Evolutionary conservation across 1,140 invertebrate species (phyloP).

Genomic region (Caenorhabditis brenneri): DNA sequence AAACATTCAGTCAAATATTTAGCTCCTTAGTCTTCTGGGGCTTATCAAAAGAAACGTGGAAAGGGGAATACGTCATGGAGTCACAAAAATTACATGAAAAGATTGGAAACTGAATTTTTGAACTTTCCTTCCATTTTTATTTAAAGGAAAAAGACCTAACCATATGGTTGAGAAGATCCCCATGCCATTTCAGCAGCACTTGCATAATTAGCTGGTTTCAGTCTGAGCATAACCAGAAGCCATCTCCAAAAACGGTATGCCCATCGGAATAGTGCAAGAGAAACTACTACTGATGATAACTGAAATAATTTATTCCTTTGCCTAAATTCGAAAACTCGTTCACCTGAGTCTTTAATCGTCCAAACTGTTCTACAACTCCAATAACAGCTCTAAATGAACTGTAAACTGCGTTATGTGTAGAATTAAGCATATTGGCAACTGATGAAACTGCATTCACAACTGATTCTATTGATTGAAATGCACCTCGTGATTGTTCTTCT

Average conservation of each 20-base stretch:
- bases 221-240: slow-evolving; percentile 58
- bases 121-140: too few species aligned
- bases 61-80: too few species aligned
- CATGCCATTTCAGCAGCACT: slow-evolving; percentile 58
- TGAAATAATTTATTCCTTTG: slow-evolving; percentile 75
- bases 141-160: too few species aligned
- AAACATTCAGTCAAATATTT: too few species aligned
- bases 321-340: slow-evolving; percentile 81
- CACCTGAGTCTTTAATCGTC: slow-evolving; percentile 82
- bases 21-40: too few species aligned
- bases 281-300: slow-evolving; percentile 56
- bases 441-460: slow-evolving; percentile 88
- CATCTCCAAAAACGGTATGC: slow-evolving; percentile 59
- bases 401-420: slow-evolving; percentile 90
- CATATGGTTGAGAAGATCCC: slow-evolving; percentile 50
- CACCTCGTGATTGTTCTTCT: slow-evolving; percentile 82
- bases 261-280: slow-evolving; percentile 58
- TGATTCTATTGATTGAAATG: slow-evolving; percentile 92
- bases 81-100: too few species aligned
- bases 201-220: slow-evolving; percentile 66
- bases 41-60: too few species aligned
- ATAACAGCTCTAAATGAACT: slow-evolving; percentile 92
- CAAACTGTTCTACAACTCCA: slow-evolving; percentile 91
- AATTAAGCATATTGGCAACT: slow-evolving; percentile 93
- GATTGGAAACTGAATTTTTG: too few species aligned